Conservation (phyloP, 2,888 invertebrate genomes). For the Ctenicera cuprea region DNA sequence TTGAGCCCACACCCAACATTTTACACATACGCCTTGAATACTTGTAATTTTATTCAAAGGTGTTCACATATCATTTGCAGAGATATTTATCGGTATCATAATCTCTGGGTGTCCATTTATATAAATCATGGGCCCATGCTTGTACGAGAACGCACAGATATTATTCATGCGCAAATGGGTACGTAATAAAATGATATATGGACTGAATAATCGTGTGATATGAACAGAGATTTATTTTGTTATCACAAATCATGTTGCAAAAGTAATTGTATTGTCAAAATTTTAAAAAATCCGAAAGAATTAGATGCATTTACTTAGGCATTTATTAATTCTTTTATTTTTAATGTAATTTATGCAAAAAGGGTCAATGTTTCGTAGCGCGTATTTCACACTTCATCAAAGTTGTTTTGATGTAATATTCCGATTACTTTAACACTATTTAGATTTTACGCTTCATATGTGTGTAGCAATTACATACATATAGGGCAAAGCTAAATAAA, state of each 20-base stretch:
- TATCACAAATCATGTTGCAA: neutral
- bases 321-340: too few species aligned
- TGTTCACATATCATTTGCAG: conserved; percentile 19
- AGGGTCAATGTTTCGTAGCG: too few species aligned
- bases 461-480: too few species aligned
- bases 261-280: neutral
- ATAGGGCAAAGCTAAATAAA: too few species aligned
- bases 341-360: too few species aligned
- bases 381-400: too few species aligned
- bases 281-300: neutral
- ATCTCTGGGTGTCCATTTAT: conserved; percentile 29
- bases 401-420: too few species aligned
- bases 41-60: conserved; percentile 17
- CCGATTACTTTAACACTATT: too few species aligned
- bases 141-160: conserved; percentile 14
- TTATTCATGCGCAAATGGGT: conserved; percentile 34
- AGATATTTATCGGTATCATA: conserved; percentile 26
- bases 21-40: neutral
- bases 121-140: conserved; percentile 21
- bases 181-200: conserved; percentile 37
- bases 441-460: too few species aligned
- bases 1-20: neutral
- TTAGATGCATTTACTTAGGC: too few species aligned
- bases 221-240: conserved; percentile 24
- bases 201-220: conserved; percentile 6